Conservation (phyloP, 2,113 vertebrate genomes). For the Sylvietta virens region DNA sequence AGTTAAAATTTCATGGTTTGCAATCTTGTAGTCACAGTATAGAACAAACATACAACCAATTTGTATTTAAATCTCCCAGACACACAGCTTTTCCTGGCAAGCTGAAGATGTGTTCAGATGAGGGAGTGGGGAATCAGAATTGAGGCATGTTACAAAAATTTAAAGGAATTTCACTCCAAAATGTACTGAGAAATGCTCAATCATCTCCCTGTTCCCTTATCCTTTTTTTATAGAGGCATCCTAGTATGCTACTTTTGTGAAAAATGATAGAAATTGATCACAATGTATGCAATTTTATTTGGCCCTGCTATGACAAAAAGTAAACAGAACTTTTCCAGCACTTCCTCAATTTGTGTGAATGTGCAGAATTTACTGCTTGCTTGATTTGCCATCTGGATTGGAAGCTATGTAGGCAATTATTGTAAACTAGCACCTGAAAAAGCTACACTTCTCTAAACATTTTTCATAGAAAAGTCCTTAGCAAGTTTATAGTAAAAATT, state of each 20-base stretch:
- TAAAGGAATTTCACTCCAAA: neutral
- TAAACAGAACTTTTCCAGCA: neutral
- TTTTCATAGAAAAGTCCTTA: neutral
- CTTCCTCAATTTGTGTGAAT: neutral
- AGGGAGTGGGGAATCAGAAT: neutral
- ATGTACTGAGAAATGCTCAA: neutral
- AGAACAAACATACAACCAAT: neutral
- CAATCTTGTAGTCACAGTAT: neutral
- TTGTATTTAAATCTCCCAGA: neutral
- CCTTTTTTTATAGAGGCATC: neutral
- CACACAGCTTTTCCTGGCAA: neutral
- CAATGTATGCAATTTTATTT: neutral
- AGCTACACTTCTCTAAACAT: neutral
- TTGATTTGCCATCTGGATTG: slow-evolving; percentile 9
- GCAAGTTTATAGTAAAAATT: slow-evolving; percentile 11
- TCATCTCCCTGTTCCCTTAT: neutral
- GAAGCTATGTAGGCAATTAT: slow-evolving; percentile 13
- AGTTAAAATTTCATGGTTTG: neutral
- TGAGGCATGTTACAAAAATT: neutral
- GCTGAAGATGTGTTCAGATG: neutral
- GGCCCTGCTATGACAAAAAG: neutral
- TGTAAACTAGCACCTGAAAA: slow-evolving; percentile 37
- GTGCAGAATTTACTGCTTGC: neutral
- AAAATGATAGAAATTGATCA: neutral
- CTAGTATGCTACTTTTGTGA: neutral